A percentile compares a stretch with the other conserved stretches of the same genome.
phyloP scores from a whole-genome alignment of 2,888 invertebrate genomes.

The Seira sanloemensis region DNA sequence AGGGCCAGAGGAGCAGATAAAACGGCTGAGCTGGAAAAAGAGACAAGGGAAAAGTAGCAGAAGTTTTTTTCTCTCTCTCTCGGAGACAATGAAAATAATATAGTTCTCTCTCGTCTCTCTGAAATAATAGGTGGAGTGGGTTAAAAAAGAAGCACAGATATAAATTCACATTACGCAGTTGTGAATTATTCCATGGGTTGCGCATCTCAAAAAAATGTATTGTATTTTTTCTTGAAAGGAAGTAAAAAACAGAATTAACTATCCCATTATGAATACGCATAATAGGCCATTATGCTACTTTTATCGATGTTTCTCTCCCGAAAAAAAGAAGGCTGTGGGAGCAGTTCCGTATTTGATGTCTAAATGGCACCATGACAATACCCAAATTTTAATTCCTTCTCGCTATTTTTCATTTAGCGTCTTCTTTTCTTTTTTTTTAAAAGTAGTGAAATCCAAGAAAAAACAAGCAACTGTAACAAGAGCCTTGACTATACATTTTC shows the following conservation, averaged over 20 bases:
- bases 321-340: neutral
- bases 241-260: neutral
- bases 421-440: neutral
- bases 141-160: neutral
- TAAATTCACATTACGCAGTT: constrained; percentile 1
- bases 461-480: neutral
- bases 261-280: constrained; percentile 15
- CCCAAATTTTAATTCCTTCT: neutral
- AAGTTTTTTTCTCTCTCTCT: neutral
- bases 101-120: neutral
- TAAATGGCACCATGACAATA: neutral
- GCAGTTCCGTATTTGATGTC: neutral
- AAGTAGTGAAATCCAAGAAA: neutral
- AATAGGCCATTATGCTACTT: constrained; percentile 7
- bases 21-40: no score
- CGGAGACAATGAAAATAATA: neutral
- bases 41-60: neutral
- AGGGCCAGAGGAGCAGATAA: no score
- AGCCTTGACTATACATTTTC: neutral
- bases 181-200: neutral
- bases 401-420: no score
- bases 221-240: neutral
- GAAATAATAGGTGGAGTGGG: neutral
- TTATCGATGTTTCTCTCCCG: constrained; percentile 1
- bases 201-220: neutral